Base-by-base conservation (phyloP, 1,140 invertebrate genomes). In the Coenobita brevimanus region DNA sequence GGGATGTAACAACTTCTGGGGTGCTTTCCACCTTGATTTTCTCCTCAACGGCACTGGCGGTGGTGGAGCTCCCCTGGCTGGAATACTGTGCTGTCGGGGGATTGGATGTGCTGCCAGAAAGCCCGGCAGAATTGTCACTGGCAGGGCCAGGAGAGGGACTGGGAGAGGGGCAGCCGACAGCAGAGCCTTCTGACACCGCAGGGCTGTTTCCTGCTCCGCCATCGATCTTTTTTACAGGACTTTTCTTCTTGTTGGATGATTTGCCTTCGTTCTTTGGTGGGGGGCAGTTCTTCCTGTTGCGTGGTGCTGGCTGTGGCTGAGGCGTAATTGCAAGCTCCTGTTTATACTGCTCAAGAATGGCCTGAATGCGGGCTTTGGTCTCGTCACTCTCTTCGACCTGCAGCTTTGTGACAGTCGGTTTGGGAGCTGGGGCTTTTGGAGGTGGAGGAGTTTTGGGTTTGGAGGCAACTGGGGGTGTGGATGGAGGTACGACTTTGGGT, bases 311-410 rank as follows among this genome's bases (percentile, higher is more conserved):
- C 96, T 93, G 0, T 95, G 96, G 1, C 64, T 96, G 96, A 0
- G 96, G 96, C 92, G 96, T 97, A 92, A 96, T 96, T 91, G 96
- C 96, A 24, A 95, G 91, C 92, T 96, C 96, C 91, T 96, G 96
- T 60, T 96, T 95, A 92, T 97, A 97, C 91, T 96, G 95, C 1
- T 96, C 96, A 27, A 97, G 92, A 91, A 97, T 97, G 79, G 96
- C 96, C 84, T 96, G 95, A 84, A 97, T 96, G 79, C 96, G 93
- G 91, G 96, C 96, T 0, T 95, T 96, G 0, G 96, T 96, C 91
- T 96, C 95, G 91, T 96, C 96, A 91, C 96, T 96, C 92, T 97
- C 96, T 90, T 94, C 94, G 1, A 94, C 92, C 75, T 90, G 90
- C 0, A 93, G 92, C 82, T 95, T 94, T 0, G 93, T 92, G 27